Base-by-base conservation (phyloP, 2,797 vertebrate genomes). In the Muscicapa comitata region DNA sequence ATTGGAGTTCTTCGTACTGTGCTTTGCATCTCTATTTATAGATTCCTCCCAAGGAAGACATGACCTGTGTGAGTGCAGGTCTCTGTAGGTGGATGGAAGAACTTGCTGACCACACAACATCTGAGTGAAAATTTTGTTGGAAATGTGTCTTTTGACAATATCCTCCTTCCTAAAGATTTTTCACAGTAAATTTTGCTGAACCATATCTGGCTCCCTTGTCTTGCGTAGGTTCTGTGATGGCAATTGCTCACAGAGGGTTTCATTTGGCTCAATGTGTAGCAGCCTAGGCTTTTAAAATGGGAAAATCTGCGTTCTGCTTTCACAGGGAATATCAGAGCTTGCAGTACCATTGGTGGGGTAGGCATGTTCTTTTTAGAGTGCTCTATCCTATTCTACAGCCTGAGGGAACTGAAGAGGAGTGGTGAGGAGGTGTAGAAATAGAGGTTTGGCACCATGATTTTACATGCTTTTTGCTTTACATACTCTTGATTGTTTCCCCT, bases 221-320 rank as follows among this genome's bases (percentile, higher is more conserved):
- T 94, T 90, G 75, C 23, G 31, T 90, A 59, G 78, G 81, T 85
- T 95, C 86, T 95, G 67, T 83, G 79, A 75, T 91, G 70, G 82
- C 62, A 88, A 3, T 78, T 90, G 68, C 82, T 90, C 76, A 84
- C 4, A 0, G 59, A 85, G 87, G 31, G 47, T 90, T 94, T 95
- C 76, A 59, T 75, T 95, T 95, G 86, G 86, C 92, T 95, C 83
- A 45, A 7, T 73, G 23, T 86, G 14, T 58, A 88, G 73, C 21
- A 93, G 43, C 29, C 31, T 62, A 48, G 47, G 70, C 31, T 88
- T 78, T 91, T 95, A 66, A 63, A 90, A 86, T 66, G 66, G 79
- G 70, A 95, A 93, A 81, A 86, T 85, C 67, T 38, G 47, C 85
- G 50, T 51, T 93, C 77, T 73, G 25, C 70, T 83, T 96, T 87